Evolutionary conservation across 2,113 vertebrate genomes (phyloP), one percentile per base, ranked within the genome.

Genomic region (Cheilinus undulatus): DNA sequence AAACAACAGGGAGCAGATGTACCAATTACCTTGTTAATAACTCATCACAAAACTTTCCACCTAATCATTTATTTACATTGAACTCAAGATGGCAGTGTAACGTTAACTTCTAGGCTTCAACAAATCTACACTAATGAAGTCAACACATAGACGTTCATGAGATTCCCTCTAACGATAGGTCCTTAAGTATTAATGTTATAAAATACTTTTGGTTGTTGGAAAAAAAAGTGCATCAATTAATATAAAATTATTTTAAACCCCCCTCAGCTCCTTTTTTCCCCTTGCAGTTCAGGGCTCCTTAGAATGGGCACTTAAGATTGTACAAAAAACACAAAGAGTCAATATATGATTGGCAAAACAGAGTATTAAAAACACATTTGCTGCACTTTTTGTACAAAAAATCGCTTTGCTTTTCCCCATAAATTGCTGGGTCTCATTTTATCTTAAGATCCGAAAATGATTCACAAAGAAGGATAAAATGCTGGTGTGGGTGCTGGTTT

Each of bases 1-100:
- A 20, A 7, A 19, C 17, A 45, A 14, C 30, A 20, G 20, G 0
- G 1, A 40, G 49, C 17, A 43, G n/a, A 19, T 30, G 27, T 17
- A 14, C 19, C 34, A 28, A 20, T 82, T 71, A 77, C 60, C 68
- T 79, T 80, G 78, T 27, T 69, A 45, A 32, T 60, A 17, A 48
- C 53, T 57, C 40, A 48, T 59, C 57, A 65, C 46, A 40, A 58
- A 42, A 30, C 0, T 22, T 0, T 67, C 42, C 22, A 46, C 22
- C 64, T 53, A 3, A 73, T 14, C 8, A 78, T 58, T 56, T 68
- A 1, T 2, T 42, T 3, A 13, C 8, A 15, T 46, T 61, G 52
- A 34, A 28, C 85, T 45, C 14, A 48, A 71, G 83, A 45, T 53
- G 83, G 79, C 73, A 69, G 74, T 6, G 12, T 30, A 53, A 42